phyloP scores from a whole-genome alignment of 2,797 vertebrate species.

The Tragopan temminckii region DNA sequence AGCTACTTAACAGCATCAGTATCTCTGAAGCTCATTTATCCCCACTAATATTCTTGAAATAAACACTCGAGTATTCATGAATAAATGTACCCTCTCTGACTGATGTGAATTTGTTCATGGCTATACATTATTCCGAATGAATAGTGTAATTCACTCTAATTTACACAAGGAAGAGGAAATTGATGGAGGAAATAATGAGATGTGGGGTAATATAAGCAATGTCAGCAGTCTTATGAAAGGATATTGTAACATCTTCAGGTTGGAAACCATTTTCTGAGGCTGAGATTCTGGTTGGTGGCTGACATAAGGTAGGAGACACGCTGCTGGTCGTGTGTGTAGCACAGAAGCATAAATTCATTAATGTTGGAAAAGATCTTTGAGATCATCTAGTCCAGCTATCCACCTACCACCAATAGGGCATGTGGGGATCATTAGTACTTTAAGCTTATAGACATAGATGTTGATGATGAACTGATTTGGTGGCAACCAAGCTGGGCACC shows the following conservation, averaged over 20 bases:
- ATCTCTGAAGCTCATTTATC: conserved; percentile 58
- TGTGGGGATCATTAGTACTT: fast-evolving
- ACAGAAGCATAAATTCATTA: too few relatives aligned
- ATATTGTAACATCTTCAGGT: not conserved
- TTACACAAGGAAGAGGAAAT: conserved; percentile 53
- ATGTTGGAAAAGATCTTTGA: too few relatives aligned
- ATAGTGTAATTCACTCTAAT: conserved; percentile 66
- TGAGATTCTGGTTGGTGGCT: fast-evolving
- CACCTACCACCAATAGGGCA: too few relatives aligned
- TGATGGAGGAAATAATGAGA: conserved; percentile 61
- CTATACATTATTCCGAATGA: conserved; percentile 30
- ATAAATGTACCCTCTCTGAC: conserved; percentile 55
- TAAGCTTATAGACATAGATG: not conserved
- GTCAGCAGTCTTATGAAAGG: not conserved
- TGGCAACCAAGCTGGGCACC: not conserved
- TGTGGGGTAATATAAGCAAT: conserved; percentile 19
- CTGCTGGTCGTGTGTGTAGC: not conserved
- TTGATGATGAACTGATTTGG: not conserved
- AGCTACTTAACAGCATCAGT: conserved; percentile 43
- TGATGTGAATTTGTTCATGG: conserved; percentile 56
- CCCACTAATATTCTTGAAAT: conserved; percentile 69
- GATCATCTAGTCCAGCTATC: too few relatives aligned
- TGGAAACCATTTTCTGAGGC: not conserved
- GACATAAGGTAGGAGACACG: not conserved
- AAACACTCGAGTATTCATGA: conserved; percentile 65